Base-by-base conservation (phyloP, 2,113 vertebrate species). In the Cyanistes caeruleus region DNA sequence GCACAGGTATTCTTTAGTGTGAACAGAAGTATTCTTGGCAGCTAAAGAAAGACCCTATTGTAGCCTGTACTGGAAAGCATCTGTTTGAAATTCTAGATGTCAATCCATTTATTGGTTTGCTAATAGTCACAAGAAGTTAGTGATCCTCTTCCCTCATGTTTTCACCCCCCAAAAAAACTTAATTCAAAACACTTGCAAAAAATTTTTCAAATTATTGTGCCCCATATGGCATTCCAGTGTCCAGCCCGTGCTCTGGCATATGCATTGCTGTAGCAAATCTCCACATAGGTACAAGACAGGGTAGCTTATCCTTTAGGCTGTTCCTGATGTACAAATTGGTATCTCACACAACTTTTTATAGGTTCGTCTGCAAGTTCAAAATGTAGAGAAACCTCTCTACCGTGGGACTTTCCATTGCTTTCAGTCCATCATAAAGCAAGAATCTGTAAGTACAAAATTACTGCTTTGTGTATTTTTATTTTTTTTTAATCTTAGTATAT, bases 301-400 rank as follows among this genome's bases (percentile, higher is more conserved):
- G 8, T 94, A 85, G 30, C 63, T 87, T 70, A 35, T 35, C 62
- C 46, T 6, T 62, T 72, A 52, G 58, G 64, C 67, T 91, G 21
- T 15, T 74, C 68, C 65, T 83, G 76, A 62, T 63, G 23, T 88
- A 44, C 65, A 62, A 68, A 79, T 93, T 68, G 60, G 73, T 43
- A 23, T 96, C 73, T 96, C 52, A 33, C 82, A 74, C 75, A 84
- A 90, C 87, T 60, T 98, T 77, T 97, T 97, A 78, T 97, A 99
- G 99, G 99, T 99, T 33, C 98, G 99, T 65, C 99, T 99, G 10
- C 99, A 99, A 98, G 99, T 99, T 65, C 99, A 99, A 98, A 98
- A 93, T 94, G 76, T 95, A n/a, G 98, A 99, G 77, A 99, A 98
- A 96, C 99, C 99, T 51, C 98, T 99, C 59, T 99, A 99, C 95